A percentile compares a stretch with the other conserved stretches of the same genome.
Conservation (phyloP, 92 coral and sea anemone species). For the Actinostola sp. region DNA sequence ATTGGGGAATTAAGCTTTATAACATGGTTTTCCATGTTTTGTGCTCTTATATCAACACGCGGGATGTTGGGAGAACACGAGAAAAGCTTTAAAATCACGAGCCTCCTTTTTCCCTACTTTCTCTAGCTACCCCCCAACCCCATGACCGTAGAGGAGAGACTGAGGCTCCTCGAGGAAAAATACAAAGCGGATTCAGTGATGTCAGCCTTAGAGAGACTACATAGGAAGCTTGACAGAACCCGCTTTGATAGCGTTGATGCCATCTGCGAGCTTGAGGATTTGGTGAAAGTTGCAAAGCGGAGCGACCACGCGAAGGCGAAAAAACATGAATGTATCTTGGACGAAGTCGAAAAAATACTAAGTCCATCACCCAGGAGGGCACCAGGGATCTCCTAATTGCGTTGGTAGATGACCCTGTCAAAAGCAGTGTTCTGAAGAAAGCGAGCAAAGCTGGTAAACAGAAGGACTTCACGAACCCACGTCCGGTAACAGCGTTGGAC, state of each 20-base stretch:
- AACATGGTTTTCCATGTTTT: too few relatives aligned
- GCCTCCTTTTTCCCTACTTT: too few relatives aligned
- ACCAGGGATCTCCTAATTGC: conserved; percentile 7
- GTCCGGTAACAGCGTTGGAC: too few relatives aligned
- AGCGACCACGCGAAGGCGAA: conserved; percentile 1
- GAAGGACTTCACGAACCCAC: too few relatives aligned
- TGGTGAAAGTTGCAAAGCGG: not conserved
- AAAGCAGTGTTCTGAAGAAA: conserved; percentile 24
- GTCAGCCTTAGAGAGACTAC: not conserved
- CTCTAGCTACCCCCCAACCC: too few relatives aligned
- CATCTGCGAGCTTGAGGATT: not conserved
- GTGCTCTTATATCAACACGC: too few relatives aligned
- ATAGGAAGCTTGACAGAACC: not conserved
- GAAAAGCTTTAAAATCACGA: too few relatives aligned
- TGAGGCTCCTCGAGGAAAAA: not conserved
- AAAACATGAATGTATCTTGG: conserved; percentile 22
- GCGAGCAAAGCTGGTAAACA: too few relatives aligned
- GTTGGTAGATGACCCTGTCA: conserved; percentile 23
- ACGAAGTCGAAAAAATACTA: conserved; percentile 16
- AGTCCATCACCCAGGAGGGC: not conserved
- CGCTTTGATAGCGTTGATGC: not conserved
- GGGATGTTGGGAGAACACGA: too few relatives aligned
- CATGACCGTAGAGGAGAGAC: not conserved
- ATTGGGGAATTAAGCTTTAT: too few relatives aligned
- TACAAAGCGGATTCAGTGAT: not conserved